Evolutionary conservation across 2,113 vertebrate genomes (phyloP), one percentile per base, ranked within the genome.

Genomic region (Hiodon alosoides): DNA sequence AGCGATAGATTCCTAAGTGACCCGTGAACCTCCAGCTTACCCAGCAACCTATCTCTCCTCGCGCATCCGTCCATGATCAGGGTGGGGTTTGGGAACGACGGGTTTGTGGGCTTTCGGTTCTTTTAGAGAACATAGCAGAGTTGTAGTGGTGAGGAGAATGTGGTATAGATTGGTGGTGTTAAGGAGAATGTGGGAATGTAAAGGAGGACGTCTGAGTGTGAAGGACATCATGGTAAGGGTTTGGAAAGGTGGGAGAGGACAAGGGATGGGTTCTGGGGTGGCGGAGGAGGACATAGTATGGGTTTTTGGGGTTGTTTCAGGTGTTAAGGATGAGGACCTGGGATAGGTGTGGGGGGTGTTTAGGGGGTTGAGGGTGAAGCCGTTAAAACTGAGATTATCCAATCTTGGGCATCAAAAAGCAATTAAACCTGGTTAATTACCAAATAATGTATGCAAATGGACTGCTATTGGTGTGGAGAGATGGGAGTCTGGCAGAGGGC

Each of bases 361-460:
- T 31, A 17, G 31, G 17, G 50, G 47, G 67, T 31, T 31, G 31
- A 31, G 31, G 2, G 31, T 80, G 73, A 81, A 78, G 76, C 64
- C 52, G 76, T 80, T 84, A 83, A 85, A 83, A 81, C 79, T 82
- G 83, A 86, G 81, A 85, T 74, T 68, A 68, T 70, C 74, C 83
- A 87, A 86, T 85, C 84, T 83, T 76, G 83, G 81, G 77, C 84
- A 82, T 85, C 81, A 80, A 77, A 79, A 84, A 83, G 76, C 76
- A 87, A 86, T 85, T 87, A 88, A 79, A 85, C 79, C 72, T 72
- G 72, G 77, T 79, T 86, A 87, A 87, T 87, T 87, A 79, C 79
- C 80, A 80, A 88, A 82, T 86, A 85, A 86, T 87, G 51, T 81
- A 84, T 81, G 79, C 52, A 80, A 77, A 79, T 79, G 78, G 76